Evolutionary conservation across 2,888 invertebrate genomes (phyloP), one percentile per base, ranked within the genome.

Genomic region (Xestia xanthographa): DNA sequence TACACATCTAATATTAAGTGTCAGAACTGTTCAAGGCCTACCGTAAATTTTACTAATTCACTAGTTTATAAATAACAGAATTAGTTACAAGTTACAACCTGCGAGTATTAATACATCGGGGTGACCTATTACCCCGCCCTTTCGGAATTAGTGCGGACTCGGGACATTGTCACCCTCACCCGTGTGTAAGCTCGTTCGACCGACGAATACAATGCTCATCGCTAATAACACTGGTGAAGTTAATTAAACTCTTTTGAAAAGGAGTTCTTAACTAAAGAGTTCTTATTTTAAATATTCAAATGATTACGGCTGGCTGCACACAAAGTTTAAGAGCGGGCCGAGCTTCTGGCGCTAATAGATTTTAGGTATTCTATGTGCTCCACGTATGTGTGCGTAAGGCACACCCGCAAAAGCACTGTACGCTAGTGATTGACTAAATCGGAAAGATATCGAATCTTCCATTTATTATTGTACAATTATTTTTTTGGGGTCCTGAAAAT

Each of bases 51-150:
- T n/a, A 50, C 12, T 41, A 53, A 70, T 63, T 79, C 34, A 26
- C 14, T 41, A n/a, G 26, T 56, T 72, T 66, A 68, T 38, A 43
- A 50, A 71, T 71, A 77, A 29, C 41, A 17, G 8, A 50, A 56
- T 60, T 60, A 80, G 34, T 72, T 53, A 34, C 0, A 43, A 56
- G 66, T 67, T 67, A 34, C 8, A 41, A 72, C 50, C 29, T 45
- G 22, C n/a, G 50, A 14, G 50, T 62, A 81, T 83, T 69, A 72
- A 79, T 71, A 71, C 60, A 71, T 34, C 45, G 48, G 48, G 66
- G 11, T 82, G 82, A 82, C 84, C 82, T 74, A 74, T 65, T 74
- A 68, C 26, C 65, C 63, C 67, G 60, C 84, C 70, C 82, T 75
- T 74, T 56, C 2, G 60, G 50, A 56, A 48, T 22, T 26, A 43